Conservation (phyloP, 2,113 vertebrate species). For the Ictidomys tridecemlineatus region DNA sequence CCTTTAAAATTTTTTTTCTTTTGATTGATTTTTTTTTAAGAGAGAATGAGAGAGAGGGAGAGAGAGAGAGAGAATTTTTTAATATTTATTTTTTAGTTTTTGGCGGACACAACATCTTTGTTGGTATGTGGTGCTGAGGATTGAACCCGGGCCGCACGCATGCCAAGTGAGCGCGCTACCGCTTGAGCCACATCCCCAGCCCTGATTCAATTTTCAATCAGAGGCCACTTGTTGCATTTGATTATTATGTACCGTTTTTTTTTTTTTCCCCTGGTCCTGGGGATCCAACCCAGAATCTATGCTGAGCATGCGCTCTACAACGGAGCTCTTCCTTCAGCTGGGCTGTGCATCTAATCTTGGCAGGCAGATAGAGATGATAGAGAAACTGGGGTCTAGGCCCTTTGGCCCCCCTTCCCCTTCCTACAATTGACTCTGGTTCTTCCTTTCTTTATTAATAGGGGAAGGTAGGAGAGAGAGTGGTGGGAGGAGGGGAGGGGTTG, state of each 20-base stretch:
- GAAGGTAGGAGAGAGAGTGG: neutral
- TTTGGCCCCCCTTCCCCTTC: neutral
- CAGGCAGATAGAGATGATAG: neutral
- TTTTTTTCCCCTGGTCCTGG: neutral
- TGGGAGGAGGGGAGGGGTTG: neutral
- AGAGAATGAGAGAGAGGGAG: too few relatives aligned
- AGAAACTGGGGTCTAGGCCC: neutral
- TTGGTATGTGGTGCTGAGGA: too few relatives aligned
- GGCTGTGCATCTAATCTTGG: neutral
- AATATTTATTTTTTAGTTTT: too few relatives aligned
- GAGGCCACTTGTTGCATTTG: neutral
- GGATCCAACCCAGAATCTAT: neutral
- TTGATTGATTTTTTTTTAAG: too few relatives aligned
- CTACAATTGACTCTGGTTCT: conserved; percentile 9
- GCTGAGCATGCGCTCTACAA: neutral
- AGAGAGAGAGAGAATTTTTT: too few relatives aligned
- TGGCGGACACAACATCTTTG: too few relatives aligned
- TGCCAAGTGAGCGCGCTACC: too few relatives aligned
- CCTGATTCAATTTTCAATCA: neutral
- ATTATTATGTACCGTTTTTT: neutral
- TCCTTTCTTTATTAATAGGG: neutral
- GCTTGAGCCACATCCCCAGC: too few relatives aligned
- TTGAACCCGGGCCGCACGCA: too few relatives aligned
- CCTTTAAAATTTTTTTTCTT: neutral
- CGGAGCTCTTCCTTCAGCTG: neutral